phyloP scores from a whole-genome alignment of 2,113 vertebrate species.

The Daubentonia madagascariensis region DNA sequence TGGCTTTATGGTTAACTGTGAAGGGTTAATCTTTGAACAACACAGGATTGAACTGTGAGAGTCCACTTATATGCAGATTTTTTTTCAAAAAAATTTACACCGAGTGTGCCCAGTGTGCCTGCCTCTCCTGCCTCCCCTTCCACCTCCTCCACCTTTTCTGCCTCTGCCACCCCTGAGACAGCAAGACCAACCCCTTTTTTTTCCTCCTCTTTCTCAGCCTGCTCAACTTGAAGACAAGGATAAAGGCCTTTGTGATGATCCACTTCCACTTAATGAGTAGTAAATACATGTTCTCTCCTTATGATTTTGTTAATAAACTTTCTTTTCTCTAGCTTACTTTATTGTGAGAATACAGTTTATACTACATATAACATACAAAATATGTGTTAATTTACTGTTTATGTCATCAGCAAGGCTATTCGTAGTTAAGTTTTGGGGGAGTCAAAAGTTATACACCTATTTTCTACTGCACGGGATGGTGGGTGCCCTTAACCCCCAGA shows the following conservation, averaged over 20 bases:
- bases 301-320: not conserved
- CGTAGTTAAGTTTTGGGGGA: not conserved
- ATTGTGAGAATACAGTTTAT: not conserved
- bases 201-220: not conserved
- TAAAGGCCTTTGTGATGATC: not conserved
- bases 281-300: not conserved
- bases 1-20: not conserved
- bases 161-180: not conserved
- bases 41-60: not conserved
- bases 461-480: not conserved
- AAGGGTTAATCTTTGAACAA: not conserved
- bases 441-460: not conserved
- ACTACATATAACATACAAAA: not conserved
- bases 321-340: not conserved
- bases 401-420: not conserved
- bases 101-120: not conserved
- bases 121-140: not conserved
- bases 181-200: not conserved
- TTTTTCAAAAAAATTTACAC: not conserved
- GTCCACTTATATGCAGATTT: not conserved
- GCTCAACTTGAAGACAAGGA: not conserved
- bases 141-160: not conserved
- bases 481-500: too few relatives aligned
- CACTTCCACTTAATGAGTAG: not conserved
- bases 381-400: not conserved